These are phyloP conservation scores for Crenuchus spilurus DNA, from an alignment of 2,797 vertebrate genomes.

Conservation along the genomic window DNA sequence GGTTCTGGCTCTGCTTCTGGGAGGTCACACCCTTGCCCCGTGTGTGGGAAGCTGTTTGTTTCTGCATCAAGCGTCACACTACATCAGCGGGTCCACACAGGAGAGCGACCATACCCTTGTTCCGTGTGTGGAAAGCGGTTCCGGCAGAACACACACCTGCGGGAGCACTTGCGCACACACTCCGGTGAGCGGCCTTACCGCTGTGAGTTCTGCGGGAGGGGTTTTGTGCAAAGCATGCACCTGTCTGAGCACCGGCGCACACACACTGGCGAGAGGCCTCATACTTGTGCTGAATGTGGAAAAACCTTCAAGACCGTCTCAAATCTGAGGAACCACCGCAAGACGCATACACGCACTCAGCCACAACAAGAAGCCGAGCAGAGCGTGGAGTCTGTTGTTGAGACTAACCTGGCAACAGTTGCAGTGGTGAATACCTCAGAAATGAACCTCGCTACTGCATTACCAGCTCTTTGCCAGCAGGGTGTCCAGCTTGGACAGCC, in stretches of 20 bases:
- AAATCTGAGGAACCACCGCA: conserved; percentile 83
- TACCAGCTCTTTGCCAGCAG: conserved; percentile 53
- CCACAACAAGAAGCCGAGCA: conserved; percentile 64
- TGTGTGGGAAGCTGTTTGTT: conserved; percentile 83
- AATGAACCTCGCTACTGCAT: conserved; percentile 58
- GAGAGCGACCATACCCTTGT: conserved; percentile 87
- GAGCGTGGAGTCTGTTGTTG: conserved; percentile 21
- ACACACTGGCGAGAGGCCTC: conserved; percentile 80
- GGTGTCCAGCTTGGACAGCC: conserved; percentile 63
- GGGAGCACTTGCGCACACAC: conserved; percentile 87
- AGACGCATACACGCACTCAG: conserved; percentile 71
- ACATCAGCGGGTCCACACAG: conserved; percentile 86
- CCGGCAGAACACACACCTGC: conserved; percentile 86
- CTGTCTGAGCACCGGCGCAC: conserved; percentile 80
- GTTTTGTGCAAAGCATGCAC: conserved; percentile 82
- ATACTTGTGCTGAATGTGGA: conserved; percentile 73
- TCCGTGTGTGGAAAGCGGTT: conserved; percentile 86
- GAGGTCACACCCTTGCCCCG: conserved; percentile 77
- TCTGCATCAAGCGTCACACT: conserved; percentile 81
- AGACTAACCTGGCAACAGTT: conserved; percentile 46
- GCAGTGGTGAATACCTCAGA: conserved; percentile 65
- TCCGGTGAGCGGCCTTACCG: conserved; percentile 78
- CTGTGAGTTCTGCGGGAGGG: conserved; percentile 74
- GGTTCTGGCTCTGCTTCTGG: conserved; percentile 48
- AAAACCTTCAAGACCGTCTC: conserved; percentile 85